These are phyloP conservation scores for Flexamia atlantica DNA, from an alignment of 2,888 invertebrate species.

Conservation along the genomic window DNA sequence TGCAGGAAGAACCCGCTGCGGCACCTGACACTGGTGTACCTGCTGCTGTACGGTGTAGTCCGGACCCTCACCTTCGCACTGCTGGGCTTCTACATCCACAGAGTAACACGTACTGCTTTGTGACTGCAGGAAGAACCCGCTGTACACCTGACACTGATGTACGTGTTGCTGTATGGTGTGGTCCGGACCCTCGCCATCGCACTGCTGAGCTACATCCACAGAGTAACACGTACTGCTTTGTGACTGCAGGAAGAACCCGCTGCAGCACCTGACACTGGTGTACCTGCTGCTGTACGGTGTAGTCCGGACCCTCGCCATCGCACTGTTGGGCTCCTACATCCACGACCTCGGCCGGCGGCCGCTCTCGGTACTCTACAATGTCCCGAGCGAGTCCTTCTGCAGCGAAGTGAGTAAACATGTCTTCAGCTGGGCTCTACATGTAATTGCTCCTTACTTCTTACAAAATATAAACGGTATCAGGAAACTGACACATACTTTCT, in stretches of 20 bases:
- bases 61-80: neutral
- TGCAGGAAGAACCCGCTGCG: neutral
- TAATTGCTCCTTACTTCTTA: too few species aligned
- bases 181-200: too few species aligned
- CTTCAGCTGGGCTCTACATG: too few species aligned
- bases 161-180: too few species aligned
- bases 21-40: neutral
- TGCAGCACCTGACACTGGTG: neutral
- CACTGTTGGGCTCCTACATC: constrained; percentile 36
- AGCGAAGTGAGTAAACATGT: constrained; percentile 7
- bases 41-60: neutral
- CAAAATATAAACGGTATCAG: too few species aligned
- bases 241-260: neutral
- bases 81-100: constrained; percentile 36
- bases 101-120: too few species aligned
- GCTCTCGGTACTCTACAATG: neutral
- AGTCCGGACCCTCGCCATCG: neutral
- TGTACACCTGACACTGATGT: too few species aligned
- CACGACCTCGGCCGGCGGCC: constrained; percentile 12
- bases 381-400: constrained; percentile 10
- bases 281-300: neutral
- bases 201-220: too few species aligned
- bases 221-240: neutral
- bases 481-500: too few species aligned
- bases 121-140: too few species aligned